Evolutionary conservation across 2,113 vertebrate genomes (phyloP).

Genomic region (Notarius lentiginosus): DNA sequence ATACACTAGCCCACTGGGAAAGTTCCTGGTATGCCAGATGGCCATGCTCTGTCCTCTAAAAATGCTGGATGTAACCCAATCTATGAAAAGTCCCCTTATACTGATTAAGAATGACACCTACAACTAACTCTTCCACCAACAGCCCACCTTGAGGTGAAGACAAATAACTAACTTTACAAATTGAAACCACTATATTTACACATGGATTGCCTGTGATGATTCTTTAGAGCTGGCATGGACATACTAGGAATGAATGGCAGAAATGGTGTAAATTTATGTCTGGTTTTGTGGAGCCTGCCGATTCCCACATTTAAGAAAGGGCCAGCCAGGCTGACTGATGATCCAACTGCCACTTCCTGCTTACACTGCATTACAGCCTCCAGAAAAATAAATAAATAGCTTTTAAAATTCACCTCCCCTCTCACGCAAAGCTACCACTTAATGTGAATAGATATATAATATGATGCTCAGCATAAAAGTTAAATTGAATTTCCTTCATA

Average conservation of each 20-base stretch:
- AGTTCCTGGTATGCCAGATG: too few relatives aligned
- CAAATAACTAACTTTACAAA: constrained; percentile 27
- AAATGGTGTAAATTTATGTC: constrained; percentile 18
- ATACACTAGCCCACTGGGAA: too few relatives aligned
- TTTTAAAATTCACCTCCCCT: constrained; percentile 42
- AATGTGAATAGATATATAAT: constrained; percentile 48
- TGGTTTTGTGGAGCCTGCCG: constrained; percentile 28
- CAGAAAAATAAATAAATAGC: constrained; percentile 47
- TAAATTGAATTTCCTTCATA: constrained; percentile 50
- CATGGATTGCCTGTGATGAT: constrained; percentile 31
- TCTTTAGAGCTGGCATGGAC: constrained; percentile 37
- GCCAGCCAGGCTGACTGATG: constrained; percentile 45
- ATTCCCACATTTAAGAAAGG: constrained; percentile 43
- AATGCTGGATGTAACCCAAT: not conserved
- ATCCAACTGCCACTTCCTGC: constrained; percentile 45
- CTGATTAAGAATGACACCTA: constrained; percentile 10
- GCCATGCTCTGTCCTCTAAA: not conserved
- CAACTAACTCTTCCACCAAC: constrained; percentile 16
- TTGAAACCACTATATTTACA: constrained; percentile 9
- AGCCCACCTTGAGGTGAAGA: not conserved
- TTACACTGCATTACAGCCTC: constrained; percentile 46
- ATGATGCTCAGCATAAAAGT: constrained; percentile 51
- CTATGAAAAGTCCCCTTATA: not conserved
- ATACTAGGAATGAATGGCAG: constrained; percentile 27
- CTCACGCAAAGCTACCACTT: constrained; percentile 32